Conservation (phyloP, 2,797 vertebrate species). For the Momotus momota region DNA sequence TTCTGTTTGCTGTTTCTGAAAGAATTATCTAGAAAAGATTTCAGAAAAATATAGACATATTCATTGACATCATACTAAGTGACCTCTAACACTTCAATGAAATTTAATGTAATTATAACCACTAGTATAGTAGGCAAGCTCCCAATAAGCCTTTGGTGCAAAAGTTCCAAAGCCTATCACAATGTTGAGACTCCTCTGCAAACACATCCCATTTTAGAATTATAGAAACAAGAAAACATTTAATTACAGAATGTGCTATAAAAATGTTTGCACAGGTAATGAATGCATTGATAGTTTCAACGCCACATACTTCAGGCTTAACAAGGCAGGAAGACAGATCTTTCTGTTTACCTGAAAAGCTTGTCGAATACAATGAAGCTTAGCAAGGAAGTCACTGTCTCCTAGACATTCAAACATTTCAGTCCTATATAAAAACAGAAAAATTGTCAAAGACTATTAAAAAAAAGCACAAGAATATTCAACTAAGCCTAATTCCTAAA, state of each 20-base stretch:
- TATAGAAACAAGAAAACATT: neutral
- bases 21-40: conserved; percentile 86
- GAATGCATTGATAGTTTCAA: neutral
- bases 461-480: neutral
- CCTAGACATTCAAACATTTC: conserved; percentile 93
- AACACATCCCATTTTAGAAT: neutral
- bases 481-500: neutral
- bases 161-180: neutral
- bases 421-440: conserved; percentile 80
- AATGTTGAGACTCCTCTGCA: neutral
- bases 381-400: conserved; percentile 95
- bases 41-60: neutral
- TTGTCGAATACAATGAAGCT: conserved; percentile 94
- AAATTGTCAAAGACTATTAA: neutral
- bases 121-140: neutral
- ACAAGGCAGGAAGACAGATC: neutral
- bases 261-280: neutral
- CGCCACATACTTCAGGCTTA: neutral
- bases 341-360: conserved; percentile 89
- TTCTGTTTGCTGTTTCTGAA: conserved; percentile 87
- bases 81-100: neutral
- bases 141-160: neutral
- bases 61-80: neutral
- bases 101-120: neutral
- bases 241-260: neutral